These are phyloP conservation scores for Adela reaumurella DNA, from an alignment of 2,888 invertebrate genomes.

Conservation along the genomic window DNA sequence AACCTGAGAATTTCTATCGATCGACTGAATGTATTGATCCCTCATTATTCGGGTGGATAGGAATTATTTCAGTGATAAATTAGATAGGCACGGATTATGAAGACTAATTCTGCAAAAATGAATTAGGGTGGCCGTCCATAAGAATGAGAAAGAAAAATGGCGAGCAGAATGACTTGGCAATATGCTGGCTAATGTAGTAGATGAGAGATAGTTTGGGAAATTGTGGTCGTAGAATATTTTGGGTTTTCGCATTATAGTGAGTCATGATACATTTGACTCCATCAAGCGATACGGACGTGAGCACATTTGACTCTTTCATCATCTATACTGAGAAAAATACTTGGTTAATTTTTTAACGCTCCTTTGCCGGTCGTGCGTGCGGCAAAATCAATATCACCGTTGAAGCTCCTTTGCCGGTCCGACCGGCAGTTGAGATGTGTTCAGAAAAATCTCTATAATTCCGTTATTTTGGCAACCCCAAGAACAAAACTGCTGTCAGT, in stretches of 20 bases:
- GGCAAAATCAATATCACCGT: too few species aligned
- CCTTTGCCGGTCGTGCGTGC: too few species aligned
- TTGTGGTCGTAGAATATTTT: background rate
- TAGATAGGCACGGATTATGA: constrained; percentile 36
- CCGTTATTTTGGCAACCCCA: too few species aligned
- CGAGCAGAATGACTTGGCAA: constrained; percentile 31
- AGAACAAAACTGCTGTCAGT: too few species aligned
- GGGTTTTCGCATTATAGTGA: background rate
- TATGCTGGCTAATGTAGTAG: constrained; percentile 18
- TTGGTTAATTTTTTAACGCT: too few species aligned
- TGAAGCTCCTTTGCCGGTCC: too few species aligned
- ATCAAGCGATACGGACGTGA: too few species aligned
- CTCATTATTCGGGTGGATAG: background rate
- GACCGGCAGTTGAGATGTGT: too few species aligned
- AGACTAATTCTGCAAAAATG: constrained; percentile 33
- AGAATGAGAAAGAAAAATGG: constrained; percentile 40
- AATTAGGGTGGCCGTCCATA: constrained; percentile 30
- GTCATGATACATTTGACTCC: background rate
- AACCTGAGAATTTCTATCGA: too few species aligned
- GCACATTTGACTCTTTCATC: too few species aligned
- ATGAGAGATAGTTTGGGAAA: background rate
- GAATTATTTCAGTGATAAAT: constrained; percentile 25
- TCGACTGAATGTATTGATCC: background rate
- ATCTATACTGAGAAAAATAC: too few species aligned
- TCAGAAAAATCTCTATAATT: too few species aligned